A percentile compares a stretch with the other conserved stretches of the same genome.
These are phyloP conservation scores for Donacobius atricapilla DNA, from an alignment of 2,113 vertebrate species.

Conservation along the genomic window DNA sequence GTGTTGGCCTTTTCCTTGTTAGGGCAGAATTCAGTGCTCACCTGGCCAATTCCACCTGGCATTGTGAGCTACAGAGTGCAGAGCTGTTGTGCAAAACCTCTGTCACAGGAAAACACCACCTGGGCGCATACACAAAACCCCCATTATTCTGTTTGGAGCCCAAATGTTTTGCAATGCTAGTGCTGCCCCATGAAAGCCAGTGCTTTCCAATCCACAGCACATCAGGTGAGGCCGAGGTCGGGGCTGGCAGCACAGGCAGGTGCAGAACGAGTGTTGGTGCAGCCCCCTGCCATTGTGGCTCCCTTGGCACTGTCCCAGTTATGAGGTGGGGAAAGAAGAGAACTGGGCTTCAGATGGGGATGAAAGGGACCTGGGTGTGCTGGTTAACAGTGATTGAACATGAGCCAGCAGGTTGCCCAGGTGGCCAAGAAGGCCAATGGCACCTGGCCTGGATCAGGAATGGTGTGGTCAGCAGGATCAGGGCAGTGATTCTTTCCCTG, in stretches of 20 bases:
- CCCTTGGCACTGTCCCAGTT: rapidly evolving
- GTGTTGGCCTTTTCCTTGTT: not conserved
- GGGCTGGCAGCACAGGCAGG: not conserved
- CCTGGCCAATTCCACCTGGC: not conserved
- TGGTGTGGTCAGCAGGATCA: not conserved
- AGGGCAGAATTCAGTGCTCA: not conserved
- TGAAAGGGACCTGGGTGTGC: not conserved
- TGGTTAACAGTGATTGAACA: not conserved
- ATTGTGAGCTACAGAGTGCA: rapidly evolving
- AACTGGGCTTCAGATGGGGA: rapidly evolving
- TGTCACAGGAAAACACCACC: not conserved
- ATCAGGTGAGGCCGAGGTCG: not conserved
- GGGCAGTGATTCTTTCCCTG: not conserved
- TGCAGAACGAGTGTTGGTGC: not conserved
- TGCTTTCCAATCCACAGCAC: no score
- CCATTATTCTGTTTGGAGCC: not conserved
- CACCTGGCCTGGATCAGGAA: not conserved
- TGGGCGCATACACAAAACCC: not conserved
- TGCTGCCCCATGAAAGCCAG: not conserved
- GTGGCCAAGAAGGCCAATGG: not conserved
- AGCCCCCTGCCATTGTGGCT: not conserved
- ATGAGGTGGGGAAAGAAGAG: rapidly evolving
- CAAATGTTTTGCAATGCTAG: no score
- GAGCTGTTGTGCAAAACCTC: not conserved
- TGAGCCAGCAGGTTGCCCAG: not conserved